phyloP scores from a whole-genome alignment of 2,888 invertebrate species.

The Priocnemis perturbator region DNA sequence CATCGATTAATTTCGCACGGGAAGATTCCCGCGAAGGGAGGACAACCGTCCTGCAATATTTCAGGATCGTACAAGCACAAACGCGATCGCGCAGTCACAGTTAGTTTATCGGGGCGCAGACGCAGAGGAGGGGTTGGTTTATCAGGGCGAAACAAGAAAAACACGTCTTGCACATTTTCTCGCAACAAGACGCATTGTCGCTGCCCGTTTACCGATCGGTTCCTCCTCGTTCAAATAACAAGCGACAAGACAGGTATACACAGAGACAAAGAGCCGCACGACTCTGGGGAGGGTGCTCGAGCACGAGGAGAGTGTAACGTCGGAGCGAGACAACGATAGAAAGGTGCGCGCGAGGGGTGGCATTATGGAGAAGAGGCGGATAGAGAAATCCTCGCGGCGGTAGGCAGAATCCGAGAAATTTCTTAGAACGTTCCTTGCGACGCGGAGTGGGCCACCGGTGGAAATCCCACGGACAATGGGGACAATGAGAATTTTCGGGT shows the following conservation, averaged over 20 bases:
- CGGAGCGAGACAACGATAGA: conserved; percentile 10
- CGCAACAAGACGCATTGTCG: too few relatives aligned
- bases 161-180: too few relatives aligned
- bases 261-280: conserved; percentile 43
- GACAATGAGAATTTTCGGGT: conserved; percentile 68
- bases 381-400: conserved; percentile 24
- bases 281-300: conserved; percentile 27
- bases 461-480: conserved; percentile 64
- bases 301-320: conserved; percentile 7
- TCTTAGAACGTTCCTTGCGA: conserved; percentile 48
- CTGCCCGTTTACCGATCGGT: too few relatives aligned
- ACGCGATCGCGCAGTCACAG: too few relatives aligned
- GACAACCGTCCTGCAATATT: too few relatives aligned
- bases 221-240: too few relatives aligned
- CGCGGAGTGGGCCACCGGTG: conserved; percentile 33
- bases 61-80: too few relatives aligned
- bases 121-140: conserved; percentile 9
- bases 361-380: conserved; percentile 26
- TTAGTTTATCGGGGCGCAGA: background rate
- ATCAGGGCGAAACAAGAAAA: background rate
- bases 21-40: too few relatives aligned
- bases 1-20: too few relatives aligned
- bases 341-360: background rate
- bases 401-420: conserved; percentile 53
- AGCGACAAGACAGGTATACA: conserved; percentile 42